Evolutionary conservation across 2,113 vertebrate species (phyloP).

Genomic region (Mesocricetus auratus): DNA sequence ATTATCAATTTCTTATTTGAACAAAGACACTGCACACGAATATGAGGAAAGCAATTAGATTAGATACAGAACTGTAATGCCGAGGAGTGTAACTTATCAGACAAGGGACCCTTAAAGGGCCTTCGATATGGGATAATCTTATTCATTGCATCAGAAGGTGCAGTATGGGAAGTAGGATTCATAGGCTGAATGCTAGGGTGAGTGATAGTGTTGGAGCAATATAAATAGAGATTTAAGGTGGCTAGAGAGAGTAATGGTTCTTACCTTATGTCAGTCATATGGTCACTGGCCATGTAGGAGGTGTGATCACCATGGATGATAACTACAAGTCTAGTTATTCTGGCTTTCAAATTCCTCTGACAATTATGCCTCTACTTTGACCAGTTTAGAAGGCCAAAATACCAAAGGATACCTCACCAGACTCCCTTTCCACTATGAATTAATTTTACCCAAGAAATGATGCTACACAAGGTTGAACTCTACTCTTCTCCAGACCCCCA

Average conservation of each 20-base stretch:
- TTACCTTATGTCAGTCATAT: neutral
- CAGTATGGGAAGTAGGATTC: too few species aligned
- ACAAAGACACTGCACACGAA: neutral
- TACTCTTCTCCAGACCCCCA: neutral
- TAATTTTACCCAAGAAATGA: neutral
- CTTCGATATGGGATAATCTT: too few species aligned
- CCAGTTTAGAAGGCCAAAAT: neutral
- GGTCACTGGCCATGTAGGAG: rapidly evolving
- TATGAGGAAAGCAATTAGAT: neutral
- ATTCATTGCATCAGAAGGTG: too few species aligned
- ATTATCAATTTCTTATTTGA: neutral
- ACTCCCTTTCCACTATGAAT: neutral
- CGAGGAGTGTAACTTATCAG: neutral
- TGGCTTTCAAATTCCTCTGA: neutral
- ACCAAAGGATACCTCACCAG: neutral
- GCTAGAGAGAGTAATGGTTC: too few species aligned
- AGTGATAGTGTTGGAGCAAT: too few species aligned
- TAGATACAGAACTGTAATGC: neutral
- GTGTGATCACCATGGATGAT: neutral
- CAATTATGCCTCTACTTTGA: neutral
- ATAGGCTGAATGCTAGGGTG: too few species aligned
- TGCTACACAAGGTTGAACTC: rapidly evolving
- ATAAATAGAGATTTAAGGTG: too few species aligned
- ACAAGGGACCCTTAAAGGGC: neutral
- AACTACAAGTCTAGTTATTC: neutral